Percentiles rank a stretch among this genome's conserved stretches.
Evolutionary conservation across 2,888 invertebrate genomes (phyloP).

Genomic region (Nomada ruficornis): DNA sequence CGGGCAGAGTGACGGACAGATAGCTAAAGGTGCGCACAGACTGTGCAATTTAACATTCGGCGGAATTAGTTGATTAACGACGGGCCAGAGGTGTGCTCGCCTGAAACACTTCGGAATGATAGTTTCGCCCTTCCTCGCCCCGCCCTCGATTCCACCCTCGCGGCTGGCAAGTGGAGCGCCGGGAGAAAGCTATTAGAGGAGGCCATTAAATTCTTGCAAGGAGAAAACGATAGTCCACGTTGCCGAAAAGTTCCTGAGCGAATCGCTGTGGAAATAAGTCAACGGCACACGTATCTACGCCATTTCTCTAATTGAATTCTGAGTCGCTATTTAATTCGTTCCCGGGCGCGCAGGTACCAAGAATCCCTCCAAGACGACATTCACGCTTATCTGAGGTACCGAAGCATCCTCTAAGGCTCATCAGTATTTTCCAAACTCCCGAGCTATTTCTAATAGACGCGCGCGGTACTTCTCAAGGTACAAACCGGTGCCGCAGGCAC

Average conservation of each 20-base stretch:
- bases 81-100: conserved; percentile 21
- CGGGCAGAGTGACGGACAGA: conserved; percentile 69
- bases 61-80: conserved; percentile 76
- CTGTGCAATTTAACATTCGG: conserved; percentile 74
- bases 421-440: too few species aligned
- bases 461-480: background rate
- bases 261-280: too few species aligned
- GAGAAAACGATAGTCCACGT: too few species aligned
- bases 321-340: too few species aligned
- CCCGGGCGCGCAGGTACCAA: too few species aligned
- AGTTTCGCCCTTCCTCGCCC: conserved; percentile 9
- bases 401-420: too few species aligned
- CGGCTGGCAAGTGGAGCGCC: background rate
- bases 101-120: conserved; percentile 18
- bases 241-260: too few species aligned
- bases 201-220: background rate
- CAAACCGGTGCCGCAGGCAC: background rate
- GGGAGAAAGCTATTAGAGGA: background rate
- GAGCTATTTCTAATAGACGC: too few species aligned
- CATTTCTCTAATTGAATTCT: too few species aligned
- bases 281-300: too few species aligned
- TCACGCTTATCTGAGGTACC: too few species aligned
- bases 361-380: too few species aligned
- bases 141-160: conserved; percentile 52
- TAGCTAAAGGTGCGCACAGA: conserved; percentile 63